Conservation (phyloP, 2,113 vertebrate genomes). For the Entomyzon cyanotis region DNA sequence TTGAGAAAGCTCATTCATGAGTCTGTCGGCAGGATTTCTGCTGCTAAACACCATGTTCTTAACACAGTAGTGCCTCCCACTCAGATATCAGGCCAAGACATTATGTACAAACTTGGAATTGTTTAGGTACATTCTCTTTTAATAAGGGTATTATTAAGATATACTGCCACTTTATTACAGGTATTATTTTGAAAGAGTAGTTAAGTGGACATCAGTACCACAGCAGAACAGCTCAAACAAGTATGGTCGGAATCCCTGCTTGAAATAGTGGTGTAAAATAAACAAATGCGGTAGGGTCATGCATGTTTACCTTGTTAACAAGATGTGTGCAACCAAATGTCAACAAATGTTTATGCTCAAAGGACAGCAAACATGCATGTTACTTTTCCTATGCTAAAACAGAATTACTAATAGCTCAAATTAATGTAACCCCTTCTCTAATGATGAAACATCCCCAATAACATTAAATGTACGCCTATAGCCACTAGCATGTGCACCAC, state of each 20-base stretch:
- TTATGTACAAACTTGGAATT: background rate
- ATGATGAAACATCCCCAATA: background rate
- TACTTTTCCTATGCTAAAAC: background rate
- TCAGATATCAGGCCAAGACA: background rate
- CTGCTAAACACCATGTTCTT: constrained; percentile 2
- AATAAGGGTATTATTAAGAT: background rate
- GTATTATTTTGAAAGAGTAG: background rate
- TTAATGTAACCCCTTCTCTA: background rate
- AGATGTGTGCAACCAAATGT: background rate
- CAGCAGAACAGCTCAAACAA: background rate
- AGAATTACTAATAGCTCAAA: background rate
- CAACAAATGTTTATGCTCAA: background rate
- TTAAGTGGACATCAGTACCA: background rate
- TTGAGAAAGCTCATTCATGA: background rate
- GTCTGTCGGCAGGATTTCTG: background rate
- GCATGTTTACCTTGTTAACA: background rate
- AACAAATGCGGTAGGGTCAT: background rate
- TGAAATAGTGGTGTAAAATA: background rate
- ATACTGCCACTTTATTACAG: background rate
- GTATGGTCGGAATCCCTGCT: background rate
- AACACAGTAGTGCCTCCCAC: background rate
- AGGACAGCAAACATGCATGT: background rate
- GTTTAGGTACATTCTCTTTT: background rate
- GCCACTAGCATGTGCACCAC: background rate
- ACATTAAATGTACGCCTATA: background rate